A percentile compares a stretch with the other conserved stretches of the same genome.
phyloP scores from a whole-genome alignment of 2,888 invertebrate species.

The Ctena decussata region DNA sequence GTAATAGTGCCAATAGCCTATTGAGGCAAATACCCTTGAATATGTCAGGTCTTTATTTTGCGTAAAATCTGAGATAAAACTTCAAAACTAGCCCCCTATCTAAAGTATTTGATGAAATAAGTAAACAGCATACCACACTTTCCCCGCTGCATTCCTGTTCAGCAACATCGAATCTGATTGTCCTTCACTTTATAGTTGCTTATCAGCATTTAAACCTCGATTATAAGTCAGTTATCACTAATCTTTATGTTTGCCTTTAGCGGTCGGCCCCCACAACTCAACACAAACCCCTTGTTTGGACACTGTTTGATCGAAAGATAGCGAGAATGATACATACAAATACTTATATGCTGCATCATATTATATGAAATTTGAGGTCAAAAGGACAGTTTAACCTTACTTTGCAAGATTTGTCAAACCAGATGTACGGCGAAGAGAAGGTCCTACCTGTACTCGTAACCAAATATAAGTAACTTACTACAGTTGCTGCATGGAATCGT shows the following conservation, averaged over 20 bases:
- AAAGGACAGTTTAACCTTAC: not conserved
- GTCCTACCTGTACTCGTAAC: too few relatives aligned
- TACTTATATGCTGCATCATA: not conserved
- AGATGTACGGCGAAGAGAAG: too few relatives aligned
- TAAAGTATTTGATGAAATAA: slow-evolving; percentile 9
- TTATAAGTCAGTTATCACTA: slow-evolving; percentile 60
- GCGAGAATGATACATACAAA: not conserved
- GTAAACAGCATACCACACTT: slow-evolving; percentile 12
- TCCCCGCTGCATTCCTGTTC: slow-evolving; percentile 1
- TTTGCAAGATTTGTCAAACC: too few relatives aligned
- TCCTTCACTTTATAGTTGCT: not conserved
- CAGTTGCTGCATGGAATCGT: too few relatives aligned
- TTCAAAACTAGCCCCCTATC: slow-evolving; percentile 19
- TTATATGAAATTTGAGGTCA: not conserved
- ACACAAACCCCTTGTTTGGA: slow-evolving; percentile 1
- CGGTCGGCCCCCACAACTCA: slow-evolving; percentile 14
- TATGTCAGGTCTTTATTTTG: slow-evolving; percentile 8
- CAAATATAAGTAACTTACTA: too few relatives aligned
- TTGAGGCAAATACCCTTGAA: not conserved
- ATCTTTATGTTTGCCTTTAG: slow-evolving; percentile 57
- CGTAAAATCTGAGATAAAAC: slow-evolving; percentile 34
- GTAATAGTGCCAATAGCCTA: not conserved
- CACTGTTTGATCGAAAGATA: not conserved
- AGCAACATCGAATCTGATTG: not conserved
- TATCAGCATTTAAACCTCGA: slow-evolving; percentile 62